Evolutionary conservation across 2,113 vertebrate genomes (phyloP).

Genomic region (Alligator sinensis): DNA sequence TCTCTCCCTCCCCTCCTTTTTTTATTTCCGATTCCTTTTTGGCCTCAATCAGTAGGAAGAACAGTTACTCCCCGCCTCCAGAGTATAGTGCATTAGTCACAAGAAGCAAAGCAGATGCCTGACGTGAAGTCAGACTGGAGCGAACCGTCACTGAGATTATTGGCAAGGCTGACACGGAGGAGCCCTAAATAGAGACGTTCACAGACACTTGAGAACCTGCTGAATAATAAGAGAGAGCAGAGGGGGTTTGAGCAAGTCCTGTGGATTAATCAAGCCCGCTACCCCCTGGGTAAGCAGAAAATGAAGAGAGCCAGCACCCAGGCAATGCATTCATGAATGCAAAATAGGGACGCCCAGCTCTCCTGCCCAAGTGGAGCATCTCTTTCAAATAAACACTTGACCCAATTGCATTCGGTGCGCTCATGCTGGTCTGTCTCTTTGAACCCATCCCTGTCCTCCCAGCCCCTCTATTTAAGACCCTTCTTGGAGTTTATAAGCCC

Average conservation of each 20-base stretch:
- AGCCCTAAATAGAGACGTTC: neutral
- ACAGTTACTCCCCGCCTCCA: neutral
- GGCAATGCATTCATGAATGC: constrained; percentile 38
- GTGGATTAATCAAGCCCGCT: neutral
- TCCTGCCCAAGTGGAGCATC: constrained; percentile 55
- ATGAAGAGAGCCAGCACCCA: constrained; percentile 27
- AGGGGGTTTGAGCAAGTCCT: constrained; percentile 18
- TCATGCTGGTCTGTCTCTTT: neutral
- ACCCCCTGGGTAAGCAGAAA: constrained; percentile 27
- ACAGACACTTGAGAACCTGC: constrained; percentile 35
- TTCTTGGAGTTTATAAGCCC: neutral
- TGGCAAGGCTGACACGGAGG: neutral
- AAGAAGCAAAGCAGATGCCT: constrained; percentile 6
- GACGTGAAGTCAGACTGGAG: constrained; percentile 19
- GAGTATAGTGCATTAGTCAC: constrained; percentile 20
- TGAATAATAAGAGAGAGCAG: constrained; percentile 48
- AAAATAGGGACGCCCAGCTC: constrained; percentile 44
- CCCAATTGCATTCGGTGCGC: constrained; percentile 20
- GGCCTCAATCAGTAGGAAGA: constrained; percentile 3
- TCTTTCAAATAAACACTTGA: constrained; percentile 61
- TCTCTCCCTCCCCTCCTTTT: neutral
- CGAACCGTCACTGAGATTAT: neutral
- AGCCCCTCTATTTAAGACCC: neutral
- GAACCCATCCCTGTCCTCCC: neutral
- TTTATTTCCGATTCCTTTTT: constrained; percentile 37